These are phyloP conservation scores for Pipistrellus pipistrellus DNA, from an alignment of 2,797 vertebrate species.

Conservation along the genomic window DNA sequence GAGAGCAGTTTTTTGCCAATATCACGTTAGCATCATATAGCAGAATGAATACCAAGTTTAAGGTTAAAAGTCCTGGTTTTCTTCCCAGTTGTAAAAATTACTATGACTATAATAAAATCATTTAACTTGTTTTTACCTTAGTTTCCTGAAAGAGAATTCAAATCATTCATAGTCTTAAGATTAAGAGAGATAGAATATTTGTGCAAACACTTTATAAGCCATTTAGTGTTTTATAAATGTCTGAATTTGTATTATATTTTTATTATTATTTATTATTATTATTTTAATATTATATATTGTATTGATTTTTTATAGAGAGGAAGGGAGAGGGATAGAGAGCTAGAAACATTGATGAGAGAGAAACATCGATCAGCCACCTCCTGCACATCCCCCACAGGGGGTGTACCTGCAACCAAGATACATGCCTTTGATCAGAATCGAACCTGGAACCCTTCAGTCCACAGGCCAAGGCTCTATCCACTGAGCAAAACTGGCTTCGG, in stretches of 20 bases:
- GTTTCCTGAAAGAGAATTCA: background rate
- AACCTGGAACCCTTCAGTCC: too few relatives aligned
- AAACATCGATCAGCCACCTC: too few relatives aligned
- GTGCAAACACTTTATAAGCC: background rate
- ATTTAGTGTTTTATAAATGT: background rate
- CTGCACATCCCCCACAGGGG: too few relatives aligned
- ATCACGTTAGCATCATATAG: background rate
- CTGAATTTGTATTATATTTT: background rate
- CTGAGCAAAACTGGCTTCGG: too few relatives aligned
- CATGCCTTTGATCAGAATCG: too few relatives aligned
- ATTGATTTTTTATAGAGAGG: too few relatives aligned
- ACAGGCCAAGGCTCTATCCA: too few relatives aligned
- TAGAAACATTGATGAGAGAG: too few relatives aligned
- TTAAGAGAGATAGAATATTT: background rate
- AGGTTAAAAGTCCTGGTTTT: background rate
- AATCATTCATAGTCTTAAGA: background rate
- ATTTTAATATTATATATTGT: too few relatives aligned
- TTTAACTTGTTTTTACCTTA: background rate
- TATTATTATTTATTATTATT: background rate
- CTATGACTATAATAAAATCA: background rate
- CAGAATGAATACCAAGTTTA: background rate
- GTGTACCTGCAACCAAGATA: too few relatives aligned
- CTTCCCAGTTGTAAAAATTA: background rate
- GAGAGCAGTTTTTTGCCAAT: background rate
- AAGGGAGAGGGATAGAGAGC: too few relatives aligned